These are phyloP conservation scores for Drosophila cardini DNA, from an alignment of 1,140 invertebrate genomes.

Conservation along the genomic window DNA sequence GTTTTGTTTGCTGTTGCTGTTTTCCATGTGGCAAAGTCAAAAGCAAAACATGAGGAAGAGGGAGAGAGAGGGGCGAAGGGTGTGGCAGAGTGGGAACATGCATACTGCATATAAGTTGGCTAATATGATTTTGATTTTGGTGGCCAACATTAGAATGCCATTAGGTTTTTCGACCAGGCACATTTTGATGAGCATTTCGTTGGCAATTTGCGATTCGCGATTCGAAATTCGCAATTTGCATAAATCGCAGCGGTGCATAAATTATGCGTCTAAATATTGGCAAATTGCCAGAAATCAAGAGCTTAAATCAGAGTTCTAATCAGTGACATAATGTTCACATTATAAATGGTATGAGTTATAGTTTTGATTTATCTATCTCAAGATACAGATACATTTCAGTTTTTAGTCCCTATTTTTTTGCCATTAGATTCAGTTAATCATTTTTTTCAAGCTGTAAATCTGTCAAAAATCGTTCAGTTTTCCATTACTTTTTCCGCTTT, in stretches of 20 bases:
- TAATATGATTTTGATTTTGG: conserved; percentile 82
- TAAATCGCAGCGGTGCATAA: conserved; percentile 71
- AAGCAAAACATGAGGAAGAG: conserved; percentile 46
- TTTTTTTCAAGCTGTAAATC: no score
- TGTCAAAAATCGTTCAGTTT: no score
- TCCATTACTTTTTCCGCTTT: no score
- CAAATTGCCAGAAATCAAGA: conserved; percentile 48
- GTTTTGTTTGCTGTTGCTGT: conserved; percentile 26
- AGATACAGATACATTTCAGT: not conserved
- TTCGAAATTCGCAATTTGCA: conserved; percentile 60
- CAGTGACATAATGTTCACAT: conserved; percentile 14
- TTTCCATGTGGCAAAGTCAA: conserved; percentile 38
- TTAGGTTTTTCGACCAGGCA: conserved; percentile 52
- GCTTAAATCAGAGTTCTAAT: conserved; percentile 42
- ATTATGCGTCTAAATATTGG: conserved; percentile 67
- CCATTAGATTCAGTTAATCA: no score
- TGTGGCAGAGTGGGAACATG: conserved; percentile 2
- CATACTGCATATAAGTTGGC: conserved; percentile 34
- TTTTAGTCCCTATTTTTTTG: no score
- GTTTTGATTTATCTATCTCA: not conserved
- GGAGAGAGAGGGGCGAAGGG: not conserved
- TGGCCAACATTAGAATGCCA: conserved; percentile 76
- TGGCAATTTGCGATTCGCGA: conserved; percentile 39
- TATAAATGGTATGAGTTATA: not conserved
- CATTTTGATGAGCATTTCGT: conserved; percentile 43